phyloP scores from a whole-genome alignment of 2,888 invertebrate species.

The Pimpla rufipes region DNA sequence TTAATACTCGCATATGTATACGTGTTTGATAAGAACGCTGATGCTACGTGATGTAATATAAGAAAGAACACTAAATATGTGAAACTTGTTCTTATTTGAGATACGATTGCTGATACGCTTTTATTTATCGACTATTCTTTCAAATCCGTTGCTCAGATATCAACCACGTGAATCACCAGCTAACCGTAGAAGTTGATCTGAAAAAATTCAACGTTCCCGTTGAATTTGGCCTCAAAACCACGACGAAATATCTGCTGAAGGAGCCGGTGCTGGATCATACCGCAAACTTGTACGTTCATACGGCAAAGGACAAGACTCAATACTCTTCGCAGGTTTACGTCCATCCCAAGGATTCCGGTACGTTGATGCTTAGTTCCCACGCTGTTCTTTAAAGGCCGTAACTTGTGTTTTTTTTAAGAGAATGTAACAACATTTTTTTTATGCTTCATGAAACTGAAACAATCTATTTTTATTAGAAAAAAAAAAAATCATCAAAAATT shows the following conservation, averaged over 20 bases:
- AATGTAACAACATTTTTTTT: too few relatives aligned
- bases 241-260: conserved; percentile 87
- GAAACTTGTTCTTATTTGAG: too few relatives aligned
- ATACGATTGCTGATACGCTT: too few relatives aligned
- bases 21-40: too few relatives aligned
- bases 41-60: too few relatives aligned
- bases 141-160: conserved; percentile 4
- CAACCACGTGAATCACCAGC: conserved; percentile 87
- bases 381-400: too few relatives aligned
- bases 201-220: conserved; percentile 91
- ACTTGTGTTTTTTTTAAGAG: too few relatives aligned
- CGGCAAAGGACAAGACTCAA: conserved; percentile 89
- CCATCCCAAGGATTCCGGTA: conserved; percentile 88
- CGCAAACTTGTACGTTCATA: conserved; percentile 90
- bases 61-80: too few relatives aligned
- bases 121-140: not conserved
- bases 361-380: conserved; percentile 74
- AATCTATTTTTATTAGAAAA: too few relatives aligned
- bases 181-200: conserved; percentile 90
- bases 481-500: too few relatives aligned
- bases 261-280: conserved; percentile 88
- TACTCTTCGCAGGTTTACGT: conserved; percentile 90
- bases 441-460: too few relatives aligned
- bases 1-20: too few relatives aligned
- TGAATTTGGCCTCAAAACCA: conserved; percentile 91